A percentile compares a stretch with the other conserved stretches of the same genome.
Conservation (phyloP, 2,113 vertebrate genomes). For the Oreochromis niloticus region DNA sequence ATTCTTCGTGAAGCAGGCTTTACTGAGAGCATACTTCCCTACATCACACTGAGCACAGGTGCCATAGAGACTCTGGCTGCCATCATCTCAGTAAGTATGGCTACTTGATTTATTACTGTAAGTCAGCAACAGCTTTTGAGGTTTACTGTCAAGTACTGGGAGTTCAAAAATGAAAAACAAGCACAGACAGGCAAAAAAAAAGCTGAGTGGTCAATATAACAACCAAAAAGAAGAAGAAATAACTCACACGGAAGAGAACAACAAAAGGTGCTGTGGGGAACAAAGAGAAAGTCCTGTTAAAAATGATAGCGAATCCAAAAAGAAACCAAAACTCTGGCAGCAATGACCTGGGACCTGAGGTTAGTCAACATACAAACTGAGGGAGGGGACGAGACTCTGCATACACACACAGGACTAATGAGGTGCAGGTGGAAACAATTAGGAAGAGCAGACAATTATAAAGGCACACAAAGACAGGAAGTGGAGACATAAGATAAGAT, state of each 20-base stretch:
- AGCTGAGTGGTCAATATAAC: not conserved
- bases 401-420: not conserved
- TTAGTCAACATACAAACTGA: not conserved
- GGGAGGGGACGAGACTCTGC: not conserved
- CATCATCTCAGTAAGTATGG: conserved; percentile 84
- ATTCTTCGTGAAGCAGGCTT: conserved; percentile 86
- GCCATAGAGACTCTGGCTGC: conserved; percentile 82
- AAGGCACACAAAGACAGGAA: not conserved
- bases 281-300: not conserved
- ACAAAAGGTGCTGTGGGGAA: not conserved
- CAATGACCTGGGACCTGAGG: not conserved
- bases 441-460: not conserved
- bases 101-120: not conserved
- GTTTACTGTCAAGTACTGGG: not conserved
- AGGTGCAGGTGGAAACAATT: not conserved
- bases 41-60: conserved; percentile 88
- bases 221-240: not conserved
- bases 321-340: not conserved
- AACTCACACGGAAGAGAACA: not conserved
- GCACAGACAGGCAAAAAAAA: not conserved
- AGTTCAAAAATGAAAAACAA: not conserved
- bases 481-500: not conserved
- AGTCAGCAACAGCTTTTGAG: not conserved
- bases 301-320: not conserved
- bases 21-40: conserved; percentile 72